Conservation (phyloP, 2,888 invertebrate genomes). For the Clistopyga incitator region DNA sequence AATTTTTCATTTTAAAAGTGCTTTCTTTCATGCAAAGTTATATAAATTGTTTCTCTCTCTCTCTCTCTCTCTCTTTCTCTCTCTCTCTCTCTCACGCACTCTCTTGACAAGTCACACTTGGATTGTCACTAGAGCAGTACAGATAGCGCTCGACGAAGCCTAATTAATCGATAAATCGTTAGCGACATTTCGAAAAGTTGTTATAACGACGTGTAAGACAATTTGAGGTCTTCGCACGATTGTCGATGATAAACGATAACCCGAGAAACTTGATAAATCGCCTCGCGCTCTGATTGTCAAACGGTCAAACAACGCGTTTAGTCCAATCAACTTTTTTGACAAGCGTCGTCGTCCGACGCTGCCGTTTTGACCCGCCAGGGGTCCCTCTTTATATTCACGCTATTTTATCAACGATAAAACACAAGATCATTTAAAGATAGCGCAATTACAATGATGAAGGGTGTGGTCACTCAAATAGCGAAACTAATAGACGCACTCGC, state of each 20-base stretch:
- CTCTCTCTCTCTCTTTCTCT: conserved; percentile 55
- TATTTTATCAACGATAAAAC: conserved; percentile 65
- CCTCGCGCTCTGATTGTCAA: conserved; percentile 62
- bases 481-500: conserved; percentile 22
- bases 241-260: not conserved
- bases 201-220: conserved; percentile 22
- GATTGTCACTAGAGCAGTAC: conserved; percentile 69
- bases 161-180: conserved; percentile 19
- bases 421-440: conserved; percentile 35
- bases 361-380: conserved; percentile 72
- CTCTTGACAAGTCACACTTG: conserved; percentile 72
- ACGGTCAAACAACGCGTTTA: conserved; percentile 64
- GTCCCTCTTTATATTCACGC: conserved; percentile 59
- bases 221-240: conserved; percentile 12
- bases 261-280: conserved; percentile 28
- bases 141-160: conserved; percentile 61
- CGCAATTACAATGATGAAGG: conserved; percentile 44
- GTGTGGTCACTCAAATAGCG: conserved; percentile 4
- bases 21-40: conserved; percentile 77
- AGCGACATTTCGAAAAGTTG: conserved; percentile 35
- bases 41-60: conserved; percentile 69
- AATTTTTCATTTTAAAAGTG: conserved; percentile 74
- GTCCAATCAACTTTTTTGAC: conserved; percentile 70
- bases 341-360: conserved; percentile 54
- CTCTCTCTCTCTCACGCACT: conserved; percentile 56